Base-by-base conservation (phyloP, 2,888 invertebrate genomes). In the Oligia strigilis region DNA sequence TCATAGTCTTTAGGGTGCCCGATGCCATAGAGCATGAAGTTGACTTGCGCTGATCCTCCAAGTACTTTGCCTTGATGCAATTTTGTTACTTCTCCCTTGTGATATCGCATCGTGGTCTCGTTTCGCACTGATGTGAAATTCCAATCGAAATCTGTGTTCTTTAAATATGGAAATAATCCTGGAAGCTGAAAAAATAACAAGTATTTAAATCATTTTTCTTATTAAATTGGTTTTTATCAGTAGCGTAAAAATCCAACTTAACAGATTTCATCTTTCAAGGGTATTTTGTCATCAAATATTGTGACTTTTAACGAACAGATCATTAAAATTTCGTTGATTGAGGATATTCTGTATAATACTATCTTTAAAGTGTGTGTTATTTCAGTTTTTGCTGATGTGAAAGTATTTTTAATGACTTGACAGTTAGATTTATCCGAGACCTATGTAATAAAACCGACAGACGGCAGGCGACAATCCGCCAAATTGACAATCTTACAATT, bases 1-100 rank as follows among this genome's bases (percentile, higher is more conserved):
- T 97, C 96, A 17, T 87, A 90, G 69, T 90, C 90, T 29, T 80
- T 65, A 29, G 78, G 77, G 1, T 89, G 86, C 0, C 97, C 97
- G 13, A 96, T 94, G 2, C 97, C 92, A 83, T 97, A 97, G 67
- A 97, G 90, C 94, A 97, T 97, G 67, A 94, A 97, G 89, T 97
- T 97, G 6, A 97, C 88, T 2, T 94, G 93, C 19, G 97, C 97
- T 1, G 95, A 94, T 2, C 97, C 97, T 66, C 97, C 97, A 86
- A 97, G 92, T 84, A 97, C 94, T 89, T 97, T 98, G 0, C 98
- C 98, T 49, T 97, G 94, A 17, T 97, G 84, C 75, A 90, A 14
- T 40, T 86, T 52, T 29, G 62, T 40, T 4, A 46, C 43, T 11
- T 70, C 43, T 8, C 71, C 80, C 60, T 72, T 82, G 17, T 87